Base-by-base conservation (phyloP, 2,888 invertebrate genomes). In the Liposcelis brunnea region DNA sequence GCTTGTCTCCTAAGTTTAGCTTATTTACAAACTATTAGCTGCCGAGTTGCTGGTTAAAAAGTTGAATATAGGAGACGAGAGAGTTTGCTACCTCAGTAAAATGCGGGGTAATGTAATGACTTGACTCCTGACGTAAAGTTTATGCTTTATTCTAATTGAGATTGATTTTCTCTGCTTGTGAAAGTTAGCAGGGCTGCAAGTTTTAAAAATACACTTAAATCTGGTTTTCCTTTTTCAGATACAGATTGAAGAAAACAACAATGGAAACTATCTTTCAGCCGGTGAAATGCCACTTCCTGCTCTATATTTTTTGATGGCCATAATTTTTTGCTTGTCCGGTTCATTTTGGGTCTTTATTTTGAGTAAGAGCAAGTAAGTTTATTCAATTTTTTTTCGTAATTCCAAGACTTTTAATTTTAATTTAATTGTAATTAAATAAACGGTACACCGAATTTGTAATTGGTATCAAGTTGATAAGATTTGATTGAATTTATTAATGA, bases 221-320 rank as follows among this genome's bases (percentile, higher is more conserved):
- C n/a, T n/a, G n/a, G n/a, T n/a, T n/a, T n/a, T n/a, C n/a, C n/a
- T n/a, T n/a, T n/a, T n/a, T 4, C 60, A 90, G 87, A 74, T 93
- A 51, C 76, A 82, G 60, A 83, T 97, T 51, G 80, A 80, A 53
- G 91, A 93, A 61, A 82, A 79, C 55, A 89, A 91, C 58, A 71
- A 72, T 43, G 77, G 77, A 31, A 93, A 86, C 61, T 95, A 77
- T 58, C 65, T 97, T 31, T 93, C 94, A 2, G 95, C 94, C 1
- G 95, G 95, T 1, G 91, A 95, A 65, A 91, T 95, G 77, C 94
- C 94, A 0, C 66, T 95, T 31, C 97, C 97, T 0, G 77, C 82
- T 0, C 65, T 98, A 2, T 97, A 91, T 64, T 85, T 87, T 55
- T 80, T 84, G 72, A 85, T 94, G 80, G 80, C 91, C 0, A 63